phyloP scores from a whole-genome alignment of 2,113 vertebrate genomes.

The Datnioides undecimradiatus region DNA sequence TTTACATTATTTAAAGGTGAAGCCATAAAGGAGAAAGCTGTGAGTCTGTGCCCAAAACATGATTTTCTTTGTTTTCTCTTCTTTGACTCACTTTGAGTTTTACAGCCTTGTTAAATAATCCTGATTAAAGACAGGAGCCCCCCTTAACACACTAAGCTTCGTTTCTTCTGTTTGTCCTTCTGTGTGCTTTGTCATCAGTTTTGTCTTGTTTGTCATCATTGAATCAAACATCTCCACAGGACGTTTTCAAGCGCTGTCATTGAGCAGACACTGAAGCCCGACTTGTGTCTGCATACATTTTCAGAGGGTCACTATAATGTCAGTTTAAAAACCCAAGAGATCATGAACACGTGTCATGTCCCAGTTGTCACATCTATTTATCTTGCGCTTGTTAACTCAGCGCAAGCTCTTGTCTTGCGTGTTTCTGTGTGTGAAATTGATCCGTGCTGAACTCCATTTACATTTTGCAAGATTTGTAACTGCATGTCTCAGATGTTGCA shows the following conservation, averaged over 20 bases:
- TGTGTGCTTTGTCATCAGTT: conserved; percentile 58
- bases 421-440: conserved; percentile 7
- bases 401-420: neutral
- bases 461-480: conserved; percentile 1
- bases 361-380: conserved; percentile 29
- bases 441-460: conserved; percentile 17
- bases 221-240: conserved; percentile 16
- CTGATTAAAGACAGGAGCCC: conserved; percentile 68
- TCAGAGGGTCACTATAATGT: conserved; percentile 17
- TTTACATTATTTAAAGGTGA: conserved; percentile 77
- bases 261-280: conserved; percentile 36
- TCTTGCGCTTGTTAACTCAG: conserved; percentile 17
- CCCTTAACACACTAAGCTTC: conserved; percentile 25
- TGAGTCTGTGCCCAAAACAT: conserved; percentile 61
- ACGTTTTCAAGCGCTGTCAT: conserved; percentile 6
- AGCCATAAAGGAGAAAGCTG: conserved; percentile 75
- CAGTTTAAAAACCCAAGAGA: conserved; percentile 18
- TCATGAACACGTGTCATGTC: conserved; percentile 17
- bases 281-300: conserved; percentile 10
- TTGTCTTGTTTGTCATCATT: conserved; percentile 27
- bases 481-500: neutral
- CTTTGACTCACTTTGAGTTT: conserved; percentile 70
- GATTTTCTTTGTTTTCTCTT: conserved; percentile 52
- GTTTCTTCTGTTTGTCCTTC: conserved; percentile 43
- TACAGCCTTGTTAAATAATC: conserved; percentile 69